Base-by-base conservation (phyloP, 2,888 invertebrate species). In the Ophion ventricosus region DNA sequence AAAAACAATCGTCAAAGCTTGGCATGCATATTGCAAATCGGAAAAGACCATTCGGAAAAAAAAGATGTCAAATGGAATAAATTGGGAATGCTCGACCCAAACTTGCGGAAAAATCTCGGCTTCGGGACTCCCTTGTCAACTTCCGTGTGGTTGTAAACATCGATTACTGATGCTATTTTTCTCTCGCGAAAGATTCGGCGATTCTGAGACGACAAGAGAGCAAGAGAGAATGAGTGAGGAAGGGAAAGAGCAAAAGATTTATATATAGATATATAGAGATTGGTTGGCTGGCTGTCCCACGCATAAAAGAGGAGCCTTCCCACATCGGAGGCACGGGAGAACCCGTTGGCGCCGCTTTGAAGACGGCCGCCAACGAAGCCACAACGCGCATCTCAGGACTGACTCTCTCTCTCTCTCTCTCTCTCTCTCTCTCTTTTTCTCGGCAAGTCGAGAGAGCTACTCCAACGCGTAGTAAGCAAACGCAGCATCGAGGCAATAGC, bases 321-420 rank as follows among this genome's bases (percentile, higher is more conserved):
- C 80, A 61, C 64, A 80, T 76, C 67, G 63, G 35, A 75, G 73
- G 43, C 57, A 72, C 72, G 80, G 73, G 76, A 63, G 63, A 77
- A 81, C 73, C 80, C 84, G 83, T 84, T 67, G 86, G 87, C 82
- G 82, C 83, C 87, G 83, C 89, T 89, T 89, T 88, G 87, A 88
- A 87, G 83, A 57, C 63, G 59, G 73, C 88, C 88, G 88, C 85
- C 69, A 57, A 64, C 86, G 73, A 69, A 73, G 80, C 23, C 43
- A 26, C 67, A 63, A 56, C 67, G 8, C 66, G 7, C 49, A 49
- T 26, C 61, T 17, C 54, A 54, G 14, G 69, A 74, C 61, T 70
- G 20, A 64, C 29, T 56, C 61, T 67, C 57, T 40, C 49, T 3
- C 49, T 14, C 43, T 49, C 43, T 49, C 43, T 70, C 49, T 57